Evolutionary conservation across 2,113 vertebrate genomes (phyloP).

Genomic region (Chaetodon trifascialis): DNA sequence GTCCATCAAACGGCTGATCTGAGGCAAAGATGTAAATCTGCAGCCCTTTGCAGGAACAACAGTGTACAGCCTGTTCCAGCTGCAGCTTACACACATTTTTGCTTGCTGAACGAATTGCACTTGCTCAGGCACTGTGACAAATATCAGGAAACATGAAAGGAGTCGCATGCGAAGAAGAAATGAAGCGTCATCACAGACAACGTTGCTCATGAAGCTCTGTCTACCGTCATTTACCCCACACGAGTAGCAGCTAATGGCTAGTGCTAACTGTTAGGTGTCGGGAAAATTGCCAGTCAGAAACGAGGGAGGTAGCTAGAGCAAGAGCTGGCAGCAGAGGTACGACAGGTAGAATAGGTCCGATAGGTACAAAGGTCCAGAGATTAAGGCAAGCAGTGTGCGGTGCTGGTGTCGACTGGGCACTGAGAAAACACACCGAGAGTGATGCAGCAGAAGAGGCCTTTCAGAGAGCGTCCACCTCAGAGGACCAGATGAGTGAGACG

Average conservation of each 20-base stretch:
- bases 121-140: slow-evolving; percentile 34
- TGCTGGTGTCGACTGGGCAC: slow-evolving; percentile 60
- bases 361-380: slow-evolving; percentile 27
- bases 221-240: slow-evolving; percentile 40
- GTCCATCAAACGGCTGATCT: slow-evolving; percentile 38
- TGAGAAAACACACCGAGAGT: slow-evolving; percentile 64
- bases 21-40: slow-evolving; percentile 42
- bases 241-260: slow-evolving; percentile 52
- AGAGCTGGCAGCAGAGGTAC: slow-evolving; percentile 65
- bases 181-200: slow-evolving; percentile 4
- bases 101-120: slow-evolving; percentile 48
- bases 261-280: slow-evolving; percentile 45
- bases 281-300: slow-evolving; percentile 51
- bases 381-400: slow-evolving; percentile 59
- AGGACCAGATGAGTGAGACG: slow-evolving; percentile 52
- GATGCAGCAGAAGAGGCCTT: slow-evolving; percentile 22
- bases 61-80: neutral
- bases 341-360: slow-evolving; percentile 20
- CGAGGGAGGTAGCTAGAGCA: slow-evolving; percentile 71
- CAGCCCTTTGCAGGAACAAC: slow-evolving; percentile 28
- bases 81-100: neutral
- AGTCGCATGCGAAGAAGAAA: slow-evolving; percentile 29
- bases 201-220: slow-evolving; percentile 40
- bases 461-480: slow-evolving; percentile 18
- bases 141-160: slow-evolving; percentile 16